Conservation (phyloP, 2,888 invertebrate species). For the Cephus nigrinus region DNA sequence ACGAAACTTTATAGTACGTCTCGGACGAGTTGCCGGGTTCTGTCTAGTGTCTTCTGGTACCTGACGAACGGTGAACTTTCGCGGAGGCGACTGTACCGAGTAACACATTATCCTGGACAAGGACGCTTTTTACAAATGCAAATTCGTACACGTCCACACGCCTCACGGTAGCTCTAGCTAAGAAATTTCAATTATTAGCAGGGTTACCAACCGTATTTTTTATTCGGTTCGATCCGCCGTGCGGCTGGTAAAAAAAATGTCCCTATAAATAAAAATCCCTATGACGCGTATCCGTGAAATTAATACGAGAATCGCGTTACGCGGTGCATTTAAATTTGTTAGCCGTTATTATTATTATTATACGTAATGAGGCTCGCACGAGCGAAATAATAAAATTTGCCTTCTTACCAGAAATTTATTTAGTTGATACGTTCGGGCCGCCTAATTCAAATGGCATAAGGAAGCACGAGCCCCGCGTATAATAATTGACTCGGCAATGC, state of each 20-base stretch:
- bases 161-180: constrained; percentile 31
- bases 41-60: not conserved
- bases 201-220: not conserved
- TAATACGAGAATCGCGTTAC: not conserved
- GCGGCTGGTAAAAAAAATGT: not conserved
- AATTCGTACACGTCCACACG: constrained; percentile 33
- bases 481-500: constrained; percentile 57
- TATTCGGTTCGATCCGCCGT: not conserved
- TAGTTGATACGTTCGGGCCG: not conserved
- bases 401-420: not conserved
- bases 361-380: not conserved
- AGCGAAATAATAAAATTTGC: not conserved
- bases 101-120: constrained; percentile 42
- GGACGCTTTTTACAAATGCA: constrained; percentile 38
- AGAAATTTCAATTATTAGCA: constrained; percentile 28
- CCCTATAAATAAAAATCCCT: not conserved
- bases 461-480: not conserved
- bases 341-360: not conserved
- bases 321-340: not conserved
- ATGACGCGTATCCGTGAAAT: not conserved
- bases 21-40: constrained; percentile 13
- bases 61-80: constrained; percentile 22
- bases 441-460: not conserved
- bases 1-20: constrained; percentile 43
- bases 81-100: constrained; percentile 35